Conservation (phyloP, 2,113 vertebrate genomes). For the Phyllostomus hastatus region DNA sequence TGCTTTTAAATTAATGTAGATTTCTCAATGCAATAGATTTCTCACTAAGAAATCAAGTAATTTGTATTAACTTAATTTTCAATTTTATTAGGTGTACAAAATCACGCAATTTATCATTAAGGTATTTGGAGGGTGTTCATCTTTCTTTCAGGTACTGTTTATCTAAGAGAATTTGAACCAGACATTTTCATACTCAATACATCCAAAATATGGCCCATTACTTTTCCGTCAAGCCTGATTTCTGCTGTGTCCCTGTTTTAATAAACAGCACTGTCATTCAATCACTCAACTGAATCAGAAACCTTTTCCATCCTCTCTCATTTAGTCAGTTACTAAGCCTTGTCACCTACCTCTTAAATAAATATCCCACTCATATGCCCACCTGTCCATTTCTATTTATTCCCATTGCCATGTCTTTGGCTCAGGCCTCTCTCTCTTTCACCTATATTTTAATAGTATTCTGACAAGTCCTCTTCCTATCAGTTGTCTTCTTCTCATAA, state of each 20-base stretch:
- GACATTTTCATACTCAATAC: background rate
- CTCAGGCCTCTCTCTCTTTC: background rate
- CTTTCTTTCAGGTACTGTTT: constrained; percentile 34
- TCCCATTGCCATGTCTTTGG: background rate
- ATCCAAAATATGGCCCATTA: background rate
- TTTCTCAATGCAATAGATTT: constrained; percentile 32
- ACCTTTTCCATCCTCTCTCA: background rate
- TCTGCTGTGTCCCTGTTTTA: background rate
- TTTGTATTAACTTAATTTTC: constrained; percentile 33
- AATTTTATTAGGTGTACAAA: constrained; percentile 19
- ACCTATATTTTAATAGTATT: background rate
- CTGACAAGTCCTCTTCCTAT: background rate
- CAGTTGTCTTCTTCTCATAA: background rate
- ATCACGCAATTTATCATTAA: constrained; percentile 30
- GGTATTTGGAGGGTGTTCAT: background rate
- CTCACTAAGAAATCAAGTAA: constrained; percentile 5
- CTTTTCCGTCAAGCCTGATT: background rate
- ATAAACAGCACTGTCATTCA: background rate
- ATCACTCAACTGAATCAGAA: background rate
- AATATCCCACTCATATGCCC: background rate
- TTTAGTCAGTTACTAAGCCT: background rate
- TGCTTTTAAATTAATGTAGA: constrained; percentile 47
- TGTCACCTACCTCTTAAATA: background rate
- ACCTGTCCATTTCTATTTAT: background rate
- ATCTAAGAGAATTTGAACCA: constrained; percentile 8